Evolutionary conservation across 2,888 invertebrate genomes (phyloP).

Genomic region (Desoria tigrina): DNA sequence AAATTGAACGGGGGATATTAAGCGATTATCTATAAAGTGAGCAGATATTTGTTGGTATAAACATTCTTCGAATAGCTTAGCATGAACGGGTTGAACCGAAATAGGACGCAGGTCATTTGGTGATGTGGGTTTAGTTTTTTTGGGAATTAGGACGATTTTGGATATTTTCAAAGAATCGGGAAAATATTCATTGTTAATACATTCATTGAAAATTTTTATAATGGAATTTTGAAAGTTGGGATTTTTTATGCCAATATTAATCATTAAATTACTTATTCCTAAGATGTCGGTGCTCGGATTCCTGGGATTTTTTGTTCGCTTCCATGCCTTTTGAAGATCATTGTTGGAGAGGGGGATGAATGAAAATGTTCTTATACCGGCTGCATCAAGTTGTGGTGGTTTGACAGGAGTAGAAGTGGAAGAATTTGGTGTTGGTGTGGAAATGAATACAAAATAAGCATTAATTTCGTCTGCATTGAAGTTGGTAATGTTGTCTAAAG

Average conservation of each 20-base stretch:
- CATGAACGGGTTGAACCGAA: conserved; percentile 28
- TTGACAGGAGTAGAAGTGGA: neutral
- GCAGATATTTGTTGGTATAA: conserved; percentile 14
- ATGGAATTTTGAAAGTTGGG: neutral
- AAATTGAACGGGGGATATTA: conserved; percentile 22
- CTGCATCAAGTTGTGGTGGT: neutral
- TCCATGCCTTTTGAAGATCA: neutral
- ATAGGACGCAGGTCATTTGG: conserved; percentile 28
- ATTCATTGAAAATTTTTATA: neutral
- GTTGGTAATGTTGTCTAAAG: neutral
- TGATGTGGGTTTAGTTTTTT: neutral
- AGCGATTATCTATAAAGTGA: conserved; percentile 6
- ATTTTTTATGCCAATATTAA: neutral
- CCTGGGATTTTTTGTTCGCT: neutral
- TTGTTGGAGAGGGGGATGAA: neutral
- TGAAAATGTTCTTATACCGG: neutral
- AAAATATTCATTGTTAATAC: neutral
- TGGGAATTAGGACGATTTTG: conserved; percentile 30
- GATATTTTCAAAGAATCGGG: conserved; percentile 11
- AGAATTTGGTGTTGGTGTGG: neutral
- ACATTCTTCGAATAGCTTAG: conserved; percentile 29
- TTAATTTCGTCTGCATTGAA: conserved; percentile 11
- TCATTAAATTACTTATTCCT: neutral
- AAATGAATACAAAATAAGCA: neutral
- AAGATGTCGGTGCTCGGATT: neutral